Evolutionary conservation across 2,888 invertebrate species (phyloP), one percentile per base, ranked within the genome.

Genomic region (Zaprionus bogoriensis): DNA sequence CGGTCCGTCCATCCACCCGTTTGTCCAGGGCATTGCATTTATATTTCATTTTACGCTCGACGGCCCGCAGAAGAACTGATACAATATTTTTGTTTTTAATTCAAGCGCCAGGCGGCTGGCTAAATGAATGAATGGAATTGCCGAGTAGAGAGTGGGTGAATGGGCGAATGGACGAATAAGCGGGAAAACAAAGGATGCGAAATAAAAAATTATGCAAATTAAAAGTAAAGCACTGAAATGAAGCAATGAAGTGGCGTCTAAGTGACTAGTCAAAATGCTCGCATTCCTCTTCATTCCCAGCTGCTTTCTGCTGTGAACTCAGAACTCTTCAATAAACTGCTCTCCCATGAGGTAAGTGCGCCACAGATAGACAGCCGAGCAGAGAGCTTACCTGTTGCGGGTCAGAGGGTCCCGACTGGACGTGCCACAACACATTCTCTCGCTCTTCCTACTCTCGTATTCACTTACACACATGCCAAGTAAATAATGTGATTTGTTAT

Each of bases 401-500:
- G 41, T 19, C 27, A 12, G 17, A 17, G 32, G 27, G 27, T 27
- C 27, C 10, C 10, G 27, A 9, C 2, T 17, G 17, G 9, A 36
- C 7, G 17, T 14, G 54, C 48, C 28, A 48, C 23, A 41, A 4
- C 12, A 38, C 44, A 39, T 19, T 4, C 22, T 7, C 22, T 10
- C 12, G 25, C 3, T 25, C 7, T 5, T 9, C 19, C 2, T 1
- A 25, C 6, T 12, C 23, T 9, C 12, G 12, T 22, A 46, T 4
- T 12, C 3, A 14, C 52, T 5, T n/a, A 39, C 42, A 47, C 17
- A 52, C 47, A 52, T 32, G 62, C 64, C 65, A 65, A 79, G 83
- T 85, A 76, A 79, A 76, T 82, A 64, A 85, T 86, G 86, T 73
- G 77, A 82, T 85, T 80, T 83, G 83, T 86, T 76, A 71, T 71